These are phyloP conservation scores for Ophion ventricosus DNA, from an alignment of 2,888 invertebrate species.

Conservation along the genomic window DNA sequence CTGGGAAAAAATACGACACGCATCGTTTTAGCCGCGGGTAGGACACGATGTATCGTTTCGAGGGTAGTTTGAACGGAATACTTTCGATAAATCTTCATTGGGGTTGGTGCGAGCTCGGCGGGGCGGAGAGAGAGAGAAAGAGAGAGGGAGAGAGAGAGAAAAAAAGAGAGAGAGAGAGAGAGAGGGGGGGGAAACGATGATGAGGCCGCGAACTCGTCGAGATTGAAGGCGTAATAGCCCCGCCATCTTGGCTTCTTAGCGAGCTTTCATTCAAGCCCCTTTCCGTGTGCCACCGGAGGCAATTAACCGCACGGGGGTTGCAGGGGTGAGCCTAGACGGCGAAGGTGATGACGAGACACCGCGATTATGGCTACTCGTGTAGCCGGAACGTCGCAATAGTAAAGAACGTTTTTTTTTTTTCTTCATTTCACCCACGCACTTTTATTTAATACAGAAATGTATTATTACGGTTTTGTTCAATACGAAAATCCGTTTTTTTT, in stretches of 20 bases:
- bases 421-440: too few species aligned
- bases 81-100: constrained; percentile 68
- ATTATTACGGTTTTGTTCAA: neutral
- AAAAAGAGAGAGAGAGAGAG: too few species aligned
- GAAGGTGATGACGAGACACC: constrained; percentile 24
- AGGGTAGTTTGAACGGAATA: constrained; percentile 64
- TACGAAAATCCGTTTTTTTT: neutral
- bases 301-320: constrained; percentile 76
- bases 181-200: constrained; percentile 54
- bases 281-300: constrained; percentile 72
- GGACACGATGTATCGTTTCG: too few species aligned
- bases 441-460: neutral
- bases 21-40: too few species aligned
- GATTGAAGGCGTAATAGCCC: constrained; percentile 82
- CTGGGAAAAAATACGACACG: too few species aligned
- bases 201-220: constrained; percentile 66
- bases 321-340: constrained; percentile 55
- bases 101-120: constrained; percentile 30
- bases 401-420: neutral
- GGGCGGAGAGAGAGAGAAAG: constrained; percentile 42
- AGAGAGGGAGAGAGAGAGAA: too few species aligned
- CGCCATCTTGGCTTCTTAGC: constrained; percentile 79
- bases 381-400: constrained; percentile 14
- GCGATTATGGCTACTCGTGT: constrained; percentile 51
- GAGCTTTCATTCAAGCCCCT: constrained; percentile 67